Evolutionary conservation across 1,140 invertebrate species (phyloP).

Genomic region (Scaptomyza montana): DNA sequence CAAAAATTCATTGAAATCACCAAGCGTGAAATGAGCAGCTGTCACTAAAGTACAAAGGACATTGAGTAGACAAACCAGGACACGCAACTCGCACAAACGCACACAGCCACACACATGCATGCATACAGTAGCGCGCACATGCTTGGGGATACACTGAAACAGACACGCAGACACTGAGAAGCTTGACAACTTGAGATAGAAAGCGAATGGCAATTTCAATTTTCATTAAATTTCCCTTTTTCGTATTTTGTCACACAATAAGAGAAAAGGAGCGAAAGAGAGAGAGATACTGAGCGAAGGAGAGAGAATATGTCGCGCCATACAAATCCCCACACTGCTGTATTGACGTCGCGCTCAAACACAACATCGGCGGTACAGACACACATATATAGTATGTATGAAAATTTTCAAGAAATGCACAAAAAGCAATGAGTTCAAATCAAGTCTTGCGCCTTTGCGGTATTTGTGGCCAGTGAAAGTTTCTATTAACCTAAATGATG

Average conservation of each 20-base stretch:
- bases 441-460: constrained; percentile 29
- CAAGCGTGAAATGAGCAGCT: constrained; percentile 80
- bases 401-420: neutral
- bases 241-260: constrained; percentile 30
- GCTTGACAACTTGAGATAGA: constrained; percentile 59
- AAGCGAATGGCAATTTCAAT: constrained; percentile 74
- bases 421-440: neutral
- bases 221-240: constrained; percentile 78
- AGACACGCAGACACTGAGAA: constrained; percentile 26
- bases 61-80: constrained; percentile 33
- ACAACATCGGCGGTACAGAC: neutral
- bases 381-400: neutral
- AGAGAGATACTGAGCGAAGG: neutral
- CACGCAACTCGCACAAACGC: constrained; percentile 35
- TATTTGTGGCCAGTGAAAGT: constrained; percentile 37
- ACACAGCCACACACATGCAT: constrained; percentile 31
- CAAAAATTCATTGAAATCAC: constrained; percentile 80
- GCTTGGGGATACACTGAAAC: constrained; percentile 12
- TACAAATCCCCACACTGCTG: constrained; percentile 54
- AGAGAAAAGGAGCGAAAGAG: neutral
- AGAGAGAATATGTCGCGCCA: constrained; percentile 32
- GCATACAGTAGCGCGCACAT: constrained; percentile 10
- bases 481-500: constrained; percentile 67
- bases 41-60: constrained; percentile 73
- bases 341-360: constrained; percentile 20